These are phyloP conservation scores for Nibea albiflora DNA, from an alignment of 2,113 vertebrate genomes.

Conservation along the genomic window DNA sequence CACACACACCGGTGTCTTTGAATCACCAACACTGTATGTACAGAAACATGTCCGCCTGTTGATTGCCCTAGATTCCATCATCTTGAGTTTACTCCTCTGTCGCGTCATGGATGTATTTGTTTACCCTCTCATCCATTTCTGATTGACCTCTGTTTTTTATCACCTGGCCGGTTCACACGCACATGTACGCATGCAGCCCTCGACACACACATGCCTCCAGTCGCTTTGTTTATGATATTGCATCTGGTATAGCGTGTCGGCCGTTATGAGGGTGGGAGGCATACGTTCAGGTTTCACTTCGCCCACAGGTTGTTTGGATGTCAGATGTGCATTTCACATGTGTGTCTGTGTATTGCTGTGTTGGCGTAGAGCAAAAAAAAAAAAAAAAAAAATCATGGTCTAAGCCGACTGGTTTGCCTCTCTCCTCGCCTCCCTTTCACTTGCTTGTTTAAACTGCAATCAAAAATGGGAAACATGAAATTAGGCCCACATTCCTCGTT, in stretches of 20 bases:
- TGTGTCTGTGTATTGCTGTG: conserved; percentile 22
- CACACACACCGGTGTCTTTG: conserved; percentile 3
- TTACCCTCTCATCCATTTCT: conserved; percentile 39
- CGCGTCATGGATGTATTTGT: conserved; percentile 26
- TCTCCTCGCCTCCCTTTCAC: conserved; percentile 48
- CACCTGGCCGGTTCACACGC: conserved; percentile 37
- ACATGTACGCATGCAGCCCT: conserved; percentile 20
- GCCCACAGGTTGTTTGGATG: conserved; percentile 59
- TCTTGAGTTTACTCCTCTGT: conserved; percentile 36
- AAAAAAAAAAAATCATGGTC: not conserved
- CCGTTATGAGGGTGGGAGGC: conserved; percentile 19
- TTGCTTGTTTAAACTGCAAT: conserved; percentile 80
- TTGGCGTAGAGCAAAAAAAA: not conserved
- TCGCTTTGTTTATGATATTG: conserved; percentile 55
- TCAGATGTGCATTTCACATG: conserved; percentile 40
- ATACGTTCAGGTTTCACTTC: conserved; percentile 42
- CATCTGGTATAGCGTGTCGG: conserved; percentile 55
- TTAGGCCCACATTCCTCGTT: conserved; percentile 79
- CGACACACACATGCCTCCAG: conserved; percentile 16
- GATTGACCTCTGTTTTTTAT: conserved; percentile 58
- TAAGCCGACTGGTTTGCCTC: conserved; percentile 26
- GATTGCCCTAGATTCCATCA: conserved; percentile 27
- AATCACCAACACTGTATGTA: conserved; percentile 5
- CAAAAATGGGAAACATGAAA: conserved; percentile 83
- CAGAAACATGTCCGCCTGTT: conserved; percentile 17